A percentile compares a stretch with the other conserved stretches of the same genome.
Evolutionary conservation across 2,113 vertebrate species (phyloP).

Genomic region (Oreotragus oreotragus): DNA sequence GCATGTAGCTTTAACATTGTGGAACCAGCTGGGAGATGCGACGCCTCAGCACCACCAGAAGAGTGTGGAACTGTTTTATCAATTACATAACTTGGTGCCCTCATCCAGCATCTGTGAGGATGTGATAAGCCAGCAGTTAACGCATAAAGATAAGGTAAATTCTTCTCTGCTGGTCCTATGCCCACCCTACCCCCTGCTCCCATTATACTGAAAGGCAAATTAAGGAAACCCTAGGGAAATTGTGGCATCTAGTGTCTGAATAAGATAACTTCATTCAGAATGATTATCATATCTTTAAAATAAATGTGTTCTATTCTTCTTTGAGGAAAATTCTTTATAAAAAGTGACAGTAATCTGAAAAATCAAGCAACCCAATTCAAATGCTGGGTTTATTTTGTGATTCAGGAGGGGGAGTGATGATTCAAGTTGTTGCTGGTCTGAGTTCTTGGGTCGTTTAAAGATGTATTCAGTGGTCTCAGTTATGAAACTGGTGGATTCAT

Average conservation of each 20-base stretch:
- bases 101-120: slow-evolving; percentile 98
- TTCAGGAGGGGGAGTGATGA: not conserved
- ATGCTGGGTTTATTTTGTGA: not conserved
- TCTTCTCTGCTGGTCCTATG: not conserved
- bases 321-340: not conserved
- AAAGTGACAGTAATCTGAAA: not conserved
- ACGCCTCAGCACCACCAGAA: slow-evolving; percentile 97
- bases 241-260: not conserved
- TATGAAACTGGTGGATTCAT: not conserved
- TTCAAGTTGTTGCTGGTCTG: not conserved
- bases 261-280: not conserved
- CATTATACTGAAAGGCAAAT: not conserved
- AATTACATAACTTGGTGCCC: slow-evolving; percentile 97
- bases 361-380: not conserved
- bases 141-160: slow-evolving; percentile 95
- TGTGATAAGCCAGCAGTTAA: slow-evolving; percentile 97
- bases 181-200: accelerated
- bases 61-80: slow-evolving; percentile 98
- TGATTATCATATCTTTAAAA: not conserved
- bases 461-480: not conserved
- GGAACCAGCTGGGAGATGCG: slow-evolving; percentile 93
- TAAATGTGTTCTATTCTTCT: not conserved
- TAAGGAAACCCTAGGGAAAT: not conserved
- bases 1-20: slow-evolving; percentile 93
- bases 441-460: not conserved